phyloP scores from a whole-genome alignment of 2,797 vertebrate species.

The Enteromius trimaculatus region DNA sequence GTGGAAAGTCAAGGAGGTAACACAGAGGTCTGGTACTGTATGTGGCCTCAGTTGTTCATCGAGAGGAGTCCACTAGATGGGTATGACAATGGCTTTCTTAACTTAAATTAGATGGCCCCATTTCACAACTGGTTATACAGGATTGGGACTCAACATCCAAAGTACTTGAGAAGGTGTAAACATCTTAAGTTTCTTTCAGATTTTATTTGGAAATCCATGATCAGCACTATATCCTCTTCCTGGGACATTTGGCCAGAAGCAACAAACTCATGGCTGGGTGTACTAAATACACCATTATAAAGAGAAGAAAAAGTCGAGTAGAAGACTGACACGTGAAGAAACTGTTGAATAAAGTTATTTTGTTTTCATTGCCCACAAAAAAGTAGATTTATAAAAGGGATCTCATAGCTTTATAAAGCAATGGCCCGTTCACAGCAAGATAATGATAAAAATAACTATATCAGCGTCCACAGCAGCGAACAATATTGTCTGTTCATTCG shows the following conservation, averaged over 20 bases:
- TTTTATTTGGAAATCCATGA: neutral
- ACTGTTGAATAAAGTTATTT: neutral
- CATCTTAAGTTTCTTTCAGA: neutral
- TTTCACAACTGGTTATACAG: neutral
- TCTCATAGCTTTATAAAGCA: too few relatives aligned
- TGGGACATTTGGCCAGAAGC: neutral
- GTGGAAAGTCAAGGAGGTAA: neutral
- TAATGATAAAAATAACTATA: too few relatives aligned
- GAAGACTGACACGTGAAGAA: neutral
- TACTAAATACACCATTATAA: neutral
- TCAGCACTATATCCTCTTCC: neutral
- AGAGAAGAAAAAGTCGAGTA: neutral
- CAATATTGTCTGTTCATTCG: too few relatives aligned
- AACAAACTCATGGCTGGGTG: neutral
- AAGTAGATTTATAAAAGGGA: too few relatives aligned
- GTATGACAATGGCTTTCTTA: neutral
- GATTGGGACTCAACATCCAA: neutral
- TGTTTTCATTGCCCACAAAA: neutral
- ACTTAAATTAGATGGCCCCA: neutral
- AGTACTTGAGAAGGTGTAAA: neutral
- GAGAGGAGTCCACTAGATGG: conserved; percentile 11
- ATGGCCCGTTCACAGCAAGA: too few relatives aligned
- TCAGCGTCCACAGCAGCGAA: too few relatives aligned
- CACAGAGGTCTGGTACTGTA: neutral
- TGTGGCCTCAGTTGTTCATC: neutral